phyloP scores from a whole-genome alignment of 2,888 invertebrate genomes.

The Ophion ventricosus region DNA sequence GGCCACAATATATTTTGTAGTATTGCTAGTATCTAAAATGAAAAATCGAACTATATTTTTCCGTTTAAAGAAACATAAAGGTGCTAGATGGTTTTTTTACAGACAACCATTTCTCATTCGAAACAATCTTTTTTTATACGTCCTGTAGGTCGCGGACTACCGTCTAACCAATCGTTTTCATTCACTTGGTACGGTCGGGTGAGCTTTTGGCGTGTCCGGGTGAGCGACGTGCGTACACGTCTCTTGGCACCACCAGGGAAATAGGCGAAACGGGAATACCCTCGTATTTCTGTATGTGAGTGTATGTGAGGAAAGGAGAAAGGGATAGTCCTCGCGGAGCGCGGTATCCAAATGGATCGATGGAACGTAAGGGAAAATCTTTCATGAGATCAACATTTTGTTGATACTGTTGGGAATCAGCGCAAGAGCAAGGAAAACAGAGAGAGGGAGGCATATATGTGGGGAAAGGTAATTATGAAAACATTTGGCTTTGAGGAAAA shows the following conservation, averaged over 20 bases:
- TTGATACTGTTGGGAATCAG: slow-evolving; percentile 60
- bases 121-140: slow-evolving; percentile 8
- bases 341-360: slow-evolving; percentile 70
- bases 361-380: slow-evolving; percentile 67
- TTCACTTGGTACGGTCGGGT: slow-evolving; percentile 53
- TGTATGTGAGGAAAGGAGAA: background rate
- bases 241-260: slow-evolving; percentile 61
- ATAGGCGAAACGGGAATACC: slow-evolving; percentile 55
- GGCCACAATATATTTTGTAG: background rate
- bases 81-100: background rate
- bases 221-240: slow-evolving; percentile 53
- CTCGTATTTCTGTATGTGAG: slow-evolving; percentile 1
- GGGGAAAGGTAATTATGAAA: background rate
- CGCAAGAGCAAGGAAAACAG: slow-evolving; percentile 6
- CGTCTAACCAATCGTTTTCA: slow-evolving; percentile 51
- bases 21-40: background rate
- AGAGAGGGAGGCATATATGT: background rate
- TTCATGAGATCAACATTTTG: slow-evolving; percentile 59
- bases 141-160: slow-evolving; percentile 16
- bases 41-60: background rate
- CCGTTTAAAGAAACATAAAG: background rate
- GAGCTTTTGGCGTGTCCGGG: slow-evolving; percentile 47
- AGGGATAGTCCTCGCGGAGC: slow-evolving; percentile 46
- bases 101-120: background rate
- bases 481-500: background rate